A percentile compares a stretch with the other conserved stretches of the same genome.
Evolutionary conservation across 2,888 invertebrate genomes (phyloP).

Genomic region (Lampropteryx suffumata): DNA sequence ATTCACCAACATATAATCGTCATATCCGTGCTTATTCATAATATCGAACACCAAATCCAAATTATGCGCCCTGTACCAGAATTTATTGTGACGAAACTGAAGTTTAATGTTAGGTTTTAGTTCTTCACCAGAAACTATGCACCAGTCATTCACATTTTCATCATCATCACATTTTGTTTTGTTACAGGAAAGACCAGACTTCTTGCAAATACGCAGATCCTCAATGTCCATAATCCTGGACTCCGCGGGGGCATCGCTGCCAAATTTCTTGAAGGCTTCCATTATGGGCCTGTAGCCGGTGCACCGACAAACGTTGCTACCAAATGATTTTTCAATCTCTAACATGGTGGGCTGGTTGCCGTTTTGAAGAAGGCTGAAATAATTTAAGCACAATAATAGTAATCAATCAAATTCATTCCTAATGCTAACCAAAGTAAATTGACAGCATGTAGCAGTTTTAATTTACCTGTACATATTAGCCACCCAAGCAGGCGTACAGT

Average conservation of each 20-base stretch:
- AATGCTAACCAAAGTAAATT: no score
- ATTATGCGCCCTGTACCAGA: constrained; percentile 79
- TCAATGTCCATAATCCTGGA: constrained; percentile 50
- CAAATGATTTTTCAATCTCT: constrained; percentile 86
- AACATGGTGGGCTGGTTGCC: constrained; percentile 78
- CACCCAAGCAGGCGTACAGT: constrained; percentile 76
- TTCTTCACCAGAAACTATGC: constrained; percentile 26
- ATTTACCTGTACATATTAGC: constrained; percentile 60
- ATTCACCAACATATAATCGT: constrained; percentile 84
- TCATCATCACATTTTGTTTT: constrained; percentile 26
- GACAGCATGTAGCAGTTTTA: no score
- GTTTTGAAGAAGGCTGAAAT: constrained; percentile 61
- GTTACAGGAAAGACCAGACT: constrained; percentile 32
- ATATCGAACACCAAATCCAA: constrained; percentile 77
- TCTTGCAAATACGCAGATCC: constrained; percentile 44
- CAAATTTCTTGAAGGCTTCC: constrained; percentile 84
- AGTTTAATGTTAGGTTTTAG: constrained; percentile 45
- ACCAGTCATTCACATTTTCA: constrained; percentile 34
- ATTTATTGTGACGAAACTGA: constrained; percentile 54
- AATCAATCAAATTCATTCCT: no score
- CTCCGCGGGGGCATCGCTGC: constrained; percentile 61
- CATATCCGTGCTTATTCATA: constrained; percentile 62
- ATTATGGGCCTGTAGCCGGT: constrained; percentile 86
- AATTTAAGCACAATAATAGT: not conserved
- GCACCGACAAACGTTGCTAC: constrained; percentile 88